These are phyloP conservation scores for Strigamia transsilvanica DNA, from an alignment of 2,888 invertebrate genomes.

Conservation along the genomic window DNA sequence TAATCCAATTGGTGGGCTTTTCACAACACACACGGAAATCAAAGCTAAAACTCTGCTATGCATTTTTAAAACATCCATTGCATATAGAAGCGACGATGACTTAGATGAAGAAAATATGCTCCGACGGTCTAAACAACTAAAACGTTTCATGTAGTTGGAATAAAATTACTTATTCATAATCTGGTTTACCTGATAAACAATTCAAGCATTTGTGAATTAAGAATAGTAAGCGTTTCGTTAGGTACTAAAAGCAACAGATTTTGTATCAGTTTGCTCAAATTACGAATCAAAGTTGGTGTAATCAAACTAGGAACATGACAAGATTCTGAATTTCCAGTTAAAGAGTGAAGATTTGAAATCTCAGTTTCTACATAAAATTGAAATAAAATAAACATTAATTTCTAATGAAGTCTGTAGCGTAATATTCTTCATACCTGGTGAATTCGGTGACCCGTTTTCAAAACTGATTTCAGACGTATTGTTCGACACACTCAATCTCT, in stretches of 20 bases:
- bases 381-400: too few species aligned
- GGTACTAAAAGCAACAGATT: conserved; percentile 18
- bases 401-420: too few species aligned
- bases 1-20: not conserved
- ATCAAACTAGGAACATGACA: not conserved
- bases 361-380: not conserved
- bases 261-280: not conserved
- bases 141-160: not conserved
- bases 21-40: not conserved
- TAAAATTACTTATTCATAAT: not conserved
- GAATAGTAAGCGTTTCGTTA: not conserved
- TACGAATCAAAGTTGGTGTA: not conserved
- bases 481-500: not conserved
- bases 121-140: not conserved
- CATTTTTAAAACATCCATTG: conserved; percentile 6
- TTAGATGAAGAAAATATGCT: not conserved
- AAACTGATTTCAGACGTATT: not conserved
- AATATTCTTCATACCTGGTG: not conserved
- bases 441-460: not conserved
- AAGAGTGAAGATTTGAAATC: not conserved
- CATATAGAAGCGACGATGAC: not conserved
- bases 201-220: not conserved
- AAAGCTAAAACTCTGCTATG: conserved; percentile 24
- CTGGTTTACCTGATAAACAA: not conserved
- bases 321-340: not conserved